phyloP scores from a whole-genome alignment of 2,797 vertebrate species.

The Hydrocynus forskahlii region DNA sequence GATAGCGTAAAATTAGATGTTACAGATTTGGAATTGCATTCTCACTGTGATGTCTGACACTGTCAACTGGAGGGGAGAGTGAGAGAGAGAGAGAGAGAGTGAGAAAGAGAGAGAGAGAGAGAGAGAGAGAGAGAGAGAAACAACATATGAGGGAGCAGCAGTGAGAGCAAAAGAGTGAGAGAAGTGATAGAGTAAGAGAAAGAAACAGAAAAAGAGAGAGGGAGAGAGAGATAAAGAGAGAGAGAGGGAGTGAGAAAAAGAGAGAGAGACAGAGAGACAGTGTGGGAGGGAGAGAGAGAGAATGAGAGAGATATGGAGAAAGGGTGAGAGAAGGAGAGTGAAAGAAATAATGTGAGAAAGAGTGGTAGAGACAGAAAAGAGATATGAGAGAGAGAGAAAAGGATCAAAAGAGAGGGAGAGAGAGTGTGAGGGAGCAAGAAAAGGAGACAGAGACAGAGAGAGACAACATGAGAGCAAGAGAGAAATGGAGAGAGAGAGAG shows the following conservation, averaged over 20 bases:
- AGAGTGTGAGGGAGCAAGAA: not conserved
- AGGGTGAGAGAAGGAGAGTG: not conserved
- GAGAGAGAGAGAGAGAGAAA: not conserved
- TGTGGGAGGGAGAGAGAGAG: not conserved
- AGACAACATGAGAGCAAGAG: not conserved
- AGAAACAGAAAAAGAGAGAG: not conserved
- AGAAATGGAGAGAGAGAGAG: not conserved
- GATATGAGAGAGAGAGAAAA: not conserved
- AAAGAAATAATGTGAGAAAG: not conserved
- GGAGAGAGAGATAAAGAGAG: not conserved
- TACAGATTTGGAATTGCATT: conserved; percentile 64
- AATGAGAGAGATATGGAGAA: not conserved
- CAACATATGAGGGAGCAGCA: not conserved
- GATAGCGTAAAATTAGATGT: conserved; percentile 64
- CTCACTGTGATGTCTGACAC: conserved; percentile 52
- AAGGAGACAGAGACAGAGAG: not conserved
- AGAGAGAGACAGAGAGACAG: not conserved
- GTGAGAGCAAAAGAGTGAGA: not conserved
- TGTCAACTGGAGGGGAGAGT: conserved; percentile 38
- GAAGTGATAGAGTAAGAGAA: not conserved
- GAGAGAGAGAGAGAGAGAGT: conserved; percentile 8
- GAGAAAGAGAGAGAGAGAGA: not conserved
- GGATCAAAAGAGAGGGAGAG: not conserved
- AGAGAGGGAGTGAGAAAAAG: not conserved
- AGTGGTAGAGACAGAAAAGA: not conserved